Conservation (phyloP, 2,113 vertebrate genomes). For the Synchiropus splendidus region DNA sequence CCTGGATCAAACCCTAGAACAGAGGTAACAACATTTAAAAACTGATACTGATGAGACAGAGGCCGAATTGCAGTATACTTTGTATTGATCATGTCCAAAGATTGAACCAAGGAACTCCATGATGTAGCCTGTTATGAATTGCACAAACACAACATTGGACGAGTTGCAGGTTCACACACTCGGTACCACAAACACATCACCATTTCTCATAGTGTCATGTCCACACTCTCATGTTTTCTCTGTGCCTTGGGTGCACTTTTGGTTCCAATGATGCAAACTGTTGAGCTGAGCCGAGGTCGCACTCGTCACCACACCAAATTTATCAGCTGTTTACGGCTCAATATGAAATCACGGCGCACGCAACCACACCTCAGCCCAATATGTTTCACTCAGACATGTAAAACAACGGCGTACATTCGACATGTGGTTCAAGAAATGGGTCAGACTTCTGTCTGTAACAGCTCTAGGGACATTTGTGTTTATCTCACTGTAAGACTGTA, state of each 20-base stretch:
- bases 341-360: neutral
- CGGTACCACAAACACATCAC: constrained; percentile 14
- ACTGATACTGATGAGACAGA: constrained; percentile 5
- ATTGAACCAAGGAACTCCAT: constrained; percentile 14
- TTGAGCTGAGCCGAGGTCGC: constrained; percentile 29
- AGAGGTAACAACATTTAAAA: constrained; percentile 56
- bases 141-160: constrained; percentile 19
- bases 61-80: constrained; percentile 9
- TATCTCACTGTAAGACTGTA: constrained; percentile 17
- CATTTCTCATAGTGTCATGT: constrained; percentile 36
- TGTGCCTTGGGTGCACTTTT: constrained; percentile 14
- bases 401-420: too few relatives aligned
- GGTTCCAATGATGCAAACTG: constrained; percentile 12
- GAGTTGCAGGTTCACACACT: constrained; percentile 23
- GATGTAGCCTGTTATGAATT: constrained; percentile 28
- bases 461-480: constrained; percentile 8
- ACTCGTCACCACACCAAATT: constrained; percentile 1
- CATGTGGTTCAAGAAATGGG: too few relatives aligned
- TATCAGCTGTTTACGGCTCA: constrained; percentile 3
- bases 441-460: too few relatives aligned
- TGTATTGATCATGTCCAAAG: constrained; percentile 5
- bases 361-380: constrained; percentile 28
- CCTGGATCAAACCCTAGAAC: constrained; percentile 74
- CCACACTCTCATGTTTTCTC: constrained; percentile 22
- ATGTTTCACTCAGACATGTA: constrained; percentile 1